Conservation (phyloP, 1,140 invertebrate species). For the Cyrtorhinus lividipennis region DNA sequence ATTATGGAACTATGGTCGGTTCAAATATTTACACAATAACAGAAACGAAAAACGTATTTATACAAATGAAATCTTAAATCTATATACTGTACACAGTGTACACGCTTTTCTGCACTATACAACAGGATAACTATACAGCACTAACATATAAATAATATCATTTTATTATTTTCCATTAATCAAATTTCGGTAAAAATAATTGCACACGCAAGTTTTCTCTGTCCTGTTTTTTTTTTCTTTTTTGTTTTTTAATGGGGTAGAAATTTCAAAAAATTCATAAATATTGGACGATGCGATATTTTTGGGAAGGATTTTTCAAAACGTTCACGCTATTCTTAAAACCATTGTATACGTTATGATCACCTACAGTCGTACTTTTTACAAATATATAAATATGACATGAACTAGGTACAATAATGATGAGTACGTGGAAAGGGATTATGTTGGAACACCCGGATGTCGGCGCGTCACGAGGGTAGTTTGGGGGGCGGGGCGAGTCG, state of each 20-base stretch:
- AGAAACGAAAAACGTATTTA: background rate
- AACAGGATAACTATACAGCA: slow-evolving; percentile 8
- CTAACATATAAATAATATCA: slow-evolving; percentile 20
- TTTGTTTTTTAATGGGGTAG: too few species aligned
- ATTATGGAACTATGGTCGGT: background rate
- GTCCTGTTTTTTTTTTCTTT: too few species aligned
- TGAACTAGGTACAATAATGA: too few species aligned
- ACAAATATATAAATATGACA: background rate
- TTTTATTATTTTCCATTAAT: slow-evolving; percentile 4
- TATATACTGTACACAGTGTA: slow-evolving; percentile 17
- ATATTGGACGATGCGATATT: slow-evolving; percentile 3
- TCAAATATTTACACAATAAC: slow-evolving; percentile 2
- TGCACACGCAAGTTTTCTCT: slow-evolving; percentile 13
- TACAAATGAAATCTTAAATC: slow-evolving; percentile 7
- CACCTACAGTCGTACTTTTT: background rate
- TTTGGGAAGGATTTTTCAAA: slow-evolving; percentile 12
- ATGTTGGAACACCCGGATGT: too few species aligned
- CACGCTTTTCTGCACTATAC: slow-evolving; percentile 16
- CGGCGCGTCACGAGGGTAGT: too few species aligned
- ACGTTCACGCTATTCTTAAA: background rate
- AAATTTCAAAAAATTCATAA: background rate
- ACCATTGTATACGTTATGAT: slow-evolving; percentile 8
- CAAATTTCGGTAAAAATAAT: slow-evolving; percentile 18
- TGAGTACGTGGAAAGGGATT: too few species aligned
- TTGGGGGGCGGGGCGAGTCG: too few species aligned